Base-by-base conservation (phyloP, 2,113 vertebrate genomes). In the Paradoxurus hermaphroditus region DNA sequence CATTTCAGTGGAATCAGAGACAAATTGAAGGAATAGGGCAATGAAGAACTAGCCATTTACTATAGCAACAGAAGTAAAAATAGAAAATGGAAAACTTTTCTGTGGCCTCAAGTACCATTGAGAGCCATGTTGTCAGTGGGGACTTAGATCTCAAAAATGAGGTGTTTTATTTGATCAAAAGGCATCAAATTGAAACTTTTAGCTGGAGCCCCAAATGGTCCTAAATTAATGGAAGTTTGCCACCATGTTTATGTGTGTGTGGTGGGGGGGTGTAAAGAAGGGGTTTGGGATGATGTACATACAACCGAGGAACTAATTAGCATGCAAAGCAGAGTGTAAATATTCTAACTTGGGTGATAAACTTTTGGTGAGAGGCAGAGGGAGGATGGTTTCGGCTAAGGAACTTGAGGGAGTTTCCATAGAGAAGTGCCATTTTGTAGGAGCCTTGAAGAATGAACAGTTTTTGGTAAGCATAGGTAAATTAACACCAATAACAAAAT, bases 61-160 rank as follows among this genome's bases (percentile, higher is more conserved):
- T 68, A 21, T 34, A 62, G 86, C 72, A 97, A 86, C 29, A 65
- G 51, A 19, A 91, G 21, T 56, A 39, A 89, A 97, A 86, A 46
- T 70, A 78, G 67, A 84, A 65, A 79, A 51, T 18, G 51, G 44
- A 39, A 96, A 94, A 10, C 7, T 82, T 68, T 85, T 86, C 82
- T 90, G 19, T 86, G 63, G 5, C 15, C n/a, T 94, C 15, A 81
- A 44, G 83, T 49, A 18, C 63, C 51, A 27, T 12, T 5, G 36
- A 86, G 10, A 92, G 19, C 67, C 59, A 4, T 21, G 1, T 51
- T 25, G 34, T 87, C 6, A 34, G 25, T 14, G 4, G 70, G 9
- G 3, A 8, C 31, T 72, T 25, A 73, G 44, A 9, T 86, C 59
- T 95, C 65, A 77, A 41, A 59, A 85, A 36, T 1, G 23, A 39